These are phyloP conservation scores for Lucilia cuprina DNA, from an alignment of 1,140 invertebrate species.

Conservation along the genomic window DNA sequence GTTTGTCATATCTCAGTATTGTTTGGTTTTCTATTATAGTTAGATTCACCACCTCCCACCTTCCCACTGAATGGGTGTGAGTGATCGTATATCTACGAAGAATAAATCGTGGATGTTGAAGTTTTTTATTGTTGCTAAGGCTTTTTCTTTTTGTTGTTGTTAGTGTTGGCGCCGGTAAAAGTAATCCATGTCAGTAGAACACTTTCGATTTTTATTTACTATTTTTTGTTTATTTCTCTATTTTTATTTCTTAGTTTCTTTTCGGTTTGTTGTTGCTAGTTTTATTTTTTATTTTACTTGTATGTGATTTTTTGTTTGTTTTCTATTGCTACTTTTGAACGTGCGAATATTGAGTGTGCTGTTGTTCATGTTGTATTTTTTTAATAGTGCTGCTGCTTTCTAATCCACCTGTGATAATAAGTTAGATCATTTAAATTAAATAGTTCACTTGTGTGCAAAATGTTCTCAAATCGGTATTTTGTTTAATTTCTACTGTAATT, in stretches of 20 bases:
- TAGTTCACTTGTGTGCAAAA: no score
- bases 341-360: not conserved
- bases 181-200: constrained; percentile 62
- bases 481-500: not conserved
- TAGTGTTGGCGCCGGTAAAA: constrained; percentile 42
- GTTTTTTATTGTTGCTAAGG: constrained; percentile 21
- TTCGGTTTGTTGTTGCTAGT: not conserved
- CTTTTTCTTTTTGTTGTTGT: constrained; percentile 46
- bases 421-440: not conserved
- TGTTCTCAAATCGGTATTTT: not conserved
- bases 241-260: no score
- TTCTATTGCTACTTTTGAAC: not conserved
- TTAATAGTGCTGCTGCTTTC: not conserved
- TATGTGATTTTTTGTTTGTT: not conserved
- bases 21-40: constrained; percentile 5
- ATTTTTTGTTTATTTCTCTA: not conserved
- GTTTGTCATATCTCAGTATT: not conserved
- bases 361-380: not conserved
- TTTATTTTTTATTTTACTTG: not conserved
- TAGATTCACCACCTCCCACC: not conserved
- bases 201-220: constrained; percentile 58
- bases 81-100: not conserved
- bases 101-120: not conserved
- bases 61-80: not conserved
- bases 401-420: not conserved